Evolutionary conservation across 2,797 vertebrate species (phyloP), one percentile per base, ranked within the genome.

Genomic region (Ficedula albicollis): DNA sequence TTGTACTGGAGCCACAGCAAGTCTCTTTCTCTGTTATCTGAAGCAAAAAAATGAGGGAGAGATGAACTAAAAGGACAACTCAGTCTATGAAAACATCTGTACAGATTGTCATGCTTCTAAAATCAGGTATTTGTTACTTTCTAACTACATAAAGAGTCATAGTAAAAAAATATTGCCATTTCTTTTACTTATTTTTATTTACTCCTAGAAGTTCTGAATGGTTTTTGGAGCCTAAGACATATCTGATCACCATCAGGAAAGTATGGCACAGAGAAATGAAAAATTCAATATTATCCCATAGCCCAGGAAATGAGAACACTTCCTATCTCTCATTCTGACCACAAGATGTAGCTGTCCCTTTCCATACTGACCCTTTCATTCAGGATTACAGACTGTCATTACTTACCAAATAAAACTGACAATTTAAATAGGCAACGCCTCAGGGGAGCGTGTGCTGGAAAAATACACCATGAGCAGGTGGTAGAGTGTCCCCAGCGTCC

Each of bases 221-320:
- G 11, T 8, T 58, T 68, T 69, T n/a, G 48, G 13, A 82, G 29
- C 6, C 10, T 13, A 62, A 56, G 26, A n/a, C 6, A 9, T 32
- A 56, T 5, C 15, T 22, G 21, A 81, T 72, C 7, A 43, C 27
- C 17, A 29, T 17, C 23, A 29, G 30, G 58, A 18, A 68, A 86
- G 46, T 7, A 21, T 0, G 0, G 32, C 19, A 49, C 34, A 30
- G 23, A 46, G 38, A 59, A 89, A 52, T 29, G 1, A 60, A 41
- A 74, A 75, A 20, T 21, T 55, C 32, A 2, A 3, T 48, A 38
- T 60, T 48, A 43, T 49, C 63, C 20, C 16, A 18, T 0, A 39
- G 15, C 15, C 15, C 20, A 51, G 27, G 29, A 87, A 79, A 69
- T 1, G 2, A 62, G 36, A 39, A 34, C 34, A 29, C 2, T 73